Evolutionary conservation across 2,797 vertebrate species (phyloP), one percentile per base, ranked within the genome.

Genomic region (Sebastes diaconus): DNA sequence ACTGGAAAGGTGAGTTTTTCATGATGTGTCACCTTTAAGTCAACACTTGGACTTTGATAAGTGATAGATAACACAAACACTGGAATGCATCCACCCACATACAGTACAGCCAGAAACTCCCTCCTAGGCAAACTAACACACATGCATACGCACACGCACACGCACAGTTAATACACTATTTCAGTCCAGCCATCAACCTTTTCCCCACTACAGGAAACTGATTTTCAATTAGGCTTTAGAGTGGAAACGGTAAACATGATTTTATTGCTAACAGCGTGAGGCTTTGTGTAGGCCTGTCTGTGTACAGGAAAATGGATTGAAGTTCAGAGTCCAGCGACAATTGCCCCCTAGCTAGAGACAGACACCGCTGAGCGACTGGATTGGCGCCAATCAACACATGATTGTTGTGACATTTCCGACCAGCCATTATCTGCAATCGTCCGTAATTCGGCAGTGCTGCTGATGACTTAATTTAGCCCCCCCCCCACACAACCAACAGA

Each of bases 331-430:
- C 83, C 85, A 77, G 52, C 2, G 75, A 76, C 71, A 61, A 22
- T 39, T 58, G 80, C 77, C 74, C 69, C 75, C 54, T 50, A 68
- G 81, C 71, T 78, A 61, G 52, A 78, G 54, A 79, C 18, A 32
- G 84, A 83, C 73, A 25, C 79, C 3, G 66, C 81, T 22, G 80
- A 80, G 71, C 12, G 72, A 75, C 83, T 75, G 65, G 73, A 87
- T 68, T 61, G 80, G 78, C 24, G 46, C 87, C 88, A 86, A 91
- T 93, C 86, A 89, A 80, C 83, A 68, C 83, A 65, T 75, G 85
- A 93, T 87, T 90, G 90, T 85, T 79, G 87, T 90, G 87, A 91
- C 90, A 90, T 92, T 94, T 93, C 77, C 79, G 58, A 75, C 80
- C 29, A 42, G 68, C 72, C 60, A 88, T 90, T 88, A 86, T 84